Conservation (phyloP, 2,888 invertebrate species). For the Ormia ochracea region DNA sequence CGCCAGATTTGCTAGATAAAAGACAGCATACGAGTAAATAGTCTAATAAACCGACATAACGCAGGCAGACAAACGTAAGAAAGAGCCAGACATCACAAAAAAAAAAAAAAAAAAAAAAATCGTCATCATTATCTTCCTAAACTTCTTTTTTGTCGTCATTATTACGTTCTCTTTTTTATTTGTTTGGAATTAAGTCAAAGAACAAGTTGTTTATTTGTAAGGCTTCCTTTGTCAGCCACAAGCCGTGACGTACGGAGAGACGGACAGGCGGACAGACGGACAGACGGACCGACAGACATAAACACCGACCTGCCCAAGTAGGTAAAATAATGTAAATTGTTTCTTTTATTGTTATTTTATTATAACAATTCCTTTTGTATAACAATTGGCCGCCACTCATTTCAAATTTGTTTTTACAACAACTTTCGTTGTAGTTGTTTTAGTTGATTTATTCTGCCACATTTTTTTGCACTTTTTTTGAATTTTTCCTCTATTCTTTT, state of each 20-base stretch:
- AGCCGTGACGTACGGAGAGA: conserved; percentile 17
- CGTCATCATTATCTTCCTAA: not conserved
- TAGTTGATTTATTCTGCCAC: not conserved
- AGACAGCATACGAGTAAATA: too few relatives aligned
- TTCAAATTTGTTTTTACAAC: conserved; percentile 28
- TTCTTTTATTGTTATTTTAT: not conserved
- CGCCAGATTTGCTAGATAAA: conserved; percentile 1
- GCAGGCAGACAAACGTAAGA: not conserved
- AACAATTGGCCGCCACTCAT: conserved; percentile 34
- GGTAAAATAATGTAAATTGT: conserved; percentile 37
- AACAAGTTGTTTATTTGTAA: conserved; percentile 50
- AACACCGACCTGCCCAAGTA: not conserved
- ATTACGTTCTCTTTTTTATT: conserved; percentile 5
- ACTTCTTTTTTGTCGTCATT: not conserved
- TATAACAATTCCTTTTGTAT: conserved; percentile 3
- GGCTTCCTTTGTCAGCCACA: conserved; percentile 58
- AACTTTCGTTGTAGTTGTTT: conserved; percentile 10
- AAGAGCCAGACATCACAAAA: not conserved
- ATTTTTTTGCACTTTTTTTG: conserved; percentile 3
- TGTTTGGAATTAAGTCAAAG: conserved; percentile 23
- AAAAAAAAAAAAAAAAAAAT: not conserved
- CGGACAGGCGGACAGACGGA: not conserved
- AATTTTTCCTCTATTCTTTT: not conserved
- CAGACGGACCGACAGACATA: not conserved
- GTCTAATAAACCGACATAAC: too few relatives aligned